Conservation (phyloP, 2,888 invertebrate species). For the Dryobotodes eremita region DNA sequence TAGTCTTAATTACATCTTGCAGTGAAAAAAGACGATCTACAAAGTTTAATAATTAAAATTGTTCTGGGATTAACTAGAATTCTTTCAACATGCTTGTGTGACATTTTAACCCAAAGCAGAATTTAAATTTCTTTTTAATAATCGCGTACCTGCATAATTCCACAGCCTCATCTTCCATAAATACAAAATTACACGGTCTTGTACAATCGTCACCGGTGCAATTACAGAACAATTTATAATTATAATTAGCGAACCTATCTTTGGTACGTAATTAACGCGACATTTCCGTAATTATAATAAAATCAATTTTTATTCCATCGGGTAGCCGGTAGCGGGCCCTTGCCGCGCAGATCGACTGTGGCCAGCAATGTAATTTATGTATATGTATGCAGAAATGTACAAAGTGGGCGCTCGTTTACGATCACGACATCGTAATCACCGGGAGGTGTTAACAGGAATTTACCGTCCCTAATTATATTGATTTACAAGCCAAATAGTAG, state of each 20-base stretch:
- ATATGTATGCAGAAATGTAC: constrained; percentile 74
- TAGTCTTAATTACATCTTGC: not conserved
- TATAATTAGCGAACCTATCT: constrained; percentile 41
- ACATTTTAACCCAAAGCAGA: not conserved
- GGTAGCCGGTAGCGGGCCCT: constrained; percentile 53
- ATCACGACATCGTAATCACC: constrained; percentile 71
- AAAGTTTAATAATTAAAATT: not conserved
- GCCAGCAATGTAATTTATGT: constrained; percentile 74
- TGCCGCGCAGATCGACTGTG: constrained; percentile 43
- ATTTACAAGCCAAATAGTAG: constrained; percentile 72
- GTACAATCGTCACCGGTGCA: constrained; percentile 11
- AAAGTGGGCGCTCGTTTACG: constrained; percentile 71
- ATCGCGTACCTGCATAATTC: not conserved
- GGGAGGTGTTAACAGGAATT: constrained; percentile 75
- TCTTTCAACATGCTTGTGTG: not conserved
- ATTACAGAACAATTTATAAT: constrained; percentile 30
- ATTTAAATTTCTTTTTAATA: not conserved
- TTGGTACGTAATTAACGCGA: constrained; percentile 44
- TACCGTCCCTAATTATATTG: constrained; percentile 76
- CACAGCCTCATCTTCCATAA: not conserved
- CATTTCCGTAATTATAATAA: constrained; percentile 56
- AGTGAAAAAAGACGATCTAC: not conserved
- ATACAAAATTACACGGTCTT: not conserved
- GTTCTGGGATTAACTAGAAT: not conserved
- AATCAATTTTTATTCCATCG: constrained; percentile 64